Evolutionary conservation across 2,888 invertebrate species (phyloP).

Genomic region (Copidosoma aretas): DNA sequence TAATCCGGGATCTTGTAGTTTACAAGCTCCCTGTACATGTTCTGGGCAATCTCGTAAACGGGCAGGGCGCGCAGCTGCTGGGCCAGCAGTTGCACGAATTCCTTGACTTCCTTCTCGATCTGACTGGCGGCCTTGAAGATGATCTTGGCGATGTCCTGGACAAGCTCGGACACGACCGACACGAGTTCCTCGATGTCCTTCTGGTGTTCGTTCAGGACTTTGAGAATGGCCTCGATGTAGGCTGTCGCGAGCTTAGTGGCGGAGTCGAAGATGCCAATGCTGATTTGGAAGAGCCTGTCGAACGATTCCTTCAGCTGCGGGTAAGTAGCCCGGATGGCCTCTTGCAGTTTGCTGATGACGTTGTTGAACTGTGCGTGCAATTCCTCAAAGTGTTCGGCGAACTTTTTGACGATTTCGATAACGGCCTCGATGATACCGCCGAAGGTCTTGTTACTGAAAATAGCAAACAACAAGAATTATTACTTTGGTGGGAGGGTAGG

Average conservation of each 20-base stretch:
- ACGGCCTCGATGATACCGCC: slow-evolving; percentile 59
- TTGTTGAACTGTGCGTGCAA: slow-evolving; percentile 56
- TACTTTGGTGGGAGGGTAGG: background rate
- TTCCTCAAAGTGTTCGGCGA: slow-evolving; percentile 58
- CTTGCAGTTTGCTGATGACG: slow-evolving; percentile 57
- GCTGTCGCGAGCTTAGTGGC: slow-evolving; percentile 55
- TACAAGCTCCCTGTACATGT: slow-evolving; percentile 59
- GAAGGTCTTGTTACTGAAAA: slow-evolving; percentile 61
- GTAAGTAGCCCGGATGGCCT: slow-evolving; percentile 58
- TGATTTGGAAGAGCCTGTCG: slow-evolving; percentile 60
- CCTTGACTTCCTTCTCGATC: slow-evolving; percentile 58
- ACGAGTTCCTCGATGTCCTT: slow-evolving; percentile 71
- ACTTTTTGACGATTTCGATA: slow-evolving; percentile 56
- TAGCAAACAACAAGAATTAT: background rate
- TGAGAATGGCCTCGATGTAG: slow-evolving; percentile 65
- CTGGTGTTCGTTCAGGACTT: slow-evolving; percentile 71
- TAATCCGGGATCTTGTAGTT: slow-evolving; percentile 68
- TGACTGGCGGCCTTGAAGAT: slow-evolving; percentile 52
- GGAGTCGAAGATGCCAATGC: slow-evolving; percentile 64
- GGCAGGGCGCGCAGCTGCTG: slow-evolving; percentile 68
- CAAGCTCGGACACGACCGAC: slow-evolving; percentile 62
- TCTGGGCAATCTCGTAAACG: slow-evolving; percentile 63
- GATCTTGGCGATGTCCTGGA: slow-evolving; percentile 58
- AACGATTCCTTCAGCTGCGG: slow-evolving; percentile 57
- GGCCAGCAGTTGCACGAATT: slow-evolving; percentile 61